phyloP scores from a whole-genome alignment of 2,797 vertebrate species.

The Pteropus rufus region DNA sequence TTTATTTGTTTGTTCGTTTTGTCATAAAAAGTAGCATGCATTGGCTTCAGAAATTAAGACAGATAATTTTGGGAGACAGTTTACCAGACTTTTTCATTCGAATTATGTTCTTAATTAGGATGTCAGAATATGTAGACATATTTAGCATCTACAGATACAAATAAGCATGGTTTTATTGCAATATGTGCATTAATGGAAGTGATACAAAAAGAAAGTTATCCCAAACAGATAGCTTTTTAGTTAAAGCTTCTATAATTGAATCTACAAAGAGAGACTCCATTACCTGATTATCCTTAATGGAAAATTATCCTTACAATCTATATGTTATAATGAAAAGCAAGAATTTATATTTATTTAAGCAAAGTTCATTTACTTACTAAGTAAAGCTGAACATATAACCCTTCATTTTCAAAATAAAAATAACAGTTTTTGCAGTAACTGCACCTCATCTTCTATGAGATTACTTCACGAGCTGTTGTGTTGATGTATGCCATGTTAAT shows the following conservation, averaged over 20 bases:
- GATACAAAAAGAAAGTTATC: neutral
- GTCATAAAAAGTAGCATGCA: neutral
- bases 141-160: neutral
- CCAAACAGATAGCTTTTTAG: neutral
- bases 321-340: neutral
- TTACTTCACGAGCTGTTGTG: neutral
- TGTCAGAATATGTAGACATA: neutral
- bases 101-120: neutral
- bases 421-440: neutral
- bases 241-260: neutral
- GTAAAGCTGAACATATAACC: neutral
- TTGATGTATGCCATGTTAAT: neutral
- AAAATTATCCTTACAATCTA: neutral
- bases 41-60: neutral
- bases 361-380: neutral
- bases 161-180: neutral
- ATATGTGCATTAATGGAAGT: neutral
- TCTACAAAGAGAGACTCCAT: neutral
- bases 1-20: neutral
- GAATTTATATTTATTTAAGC: neutral
- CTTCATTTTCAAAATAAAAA: neutral
- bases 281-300: neutral
- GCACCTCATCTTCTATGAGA: neutral
- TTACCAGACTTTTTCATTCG: neutral
- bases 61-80: neutral